A percentile compares a stretch with the other conserved stretches of the same genome.
phyloP scores from a whole-genome alignment of 2,113 vertebrate genomes.

The Hyla sarda region DNA sequence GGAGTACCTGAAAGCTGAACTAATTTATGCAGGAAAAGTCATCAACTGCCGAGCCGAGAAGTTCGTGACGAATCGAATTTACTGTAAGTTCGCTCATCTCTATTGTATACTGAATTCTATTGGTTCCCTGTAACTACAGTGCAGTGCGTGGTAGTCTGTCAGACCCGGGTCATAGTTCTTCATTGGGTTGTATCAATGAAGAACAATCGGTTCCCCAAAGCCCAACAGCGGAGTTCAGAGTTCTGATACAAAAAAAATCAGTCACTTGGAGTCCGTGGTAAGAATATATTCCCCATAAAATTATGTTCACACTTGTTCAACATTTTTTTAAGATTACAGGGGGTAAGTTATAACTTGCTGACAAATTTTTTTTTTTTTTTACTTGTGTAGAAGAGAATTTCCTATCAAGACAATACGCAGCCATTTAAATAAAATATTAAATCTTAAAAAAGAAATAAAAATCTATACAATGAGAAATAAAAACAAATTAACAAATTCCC shows the following conservation, averaged over 20 bases:
- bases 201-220: not conserved
- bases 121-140: not conserved
- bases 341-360: not conserved
- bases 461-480: not conserved
- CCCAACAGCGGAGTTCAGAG: not conserved
- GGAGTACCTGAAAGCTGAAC: too few species aligned
- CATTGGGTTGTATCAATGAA: not conserved
- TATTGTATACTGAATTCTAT: not conserved
- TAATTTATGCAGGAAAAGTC: too few species aligned
- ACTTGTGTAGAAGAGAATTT: not conserved
- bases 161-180: not conserved
- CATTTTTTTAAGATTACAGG: not conserved
- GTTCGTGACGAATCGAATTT: too few species aligned
- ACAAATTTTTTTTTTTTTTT: not conserved
- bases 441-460: not conserved
- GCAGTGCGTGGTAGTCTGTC: not conserved
- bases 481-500: not conserved
- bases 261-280: too few species aligned
- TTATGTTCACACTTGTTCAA: not conserved
- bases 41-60: too few species aligned
- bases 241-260: too few species aligned
- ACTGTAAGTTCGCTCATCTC: too few species aligned
- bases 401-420: not conserved
- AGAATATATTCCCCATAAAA: too few species aligned
- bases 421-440: constrained; percentile 6